A percentile compares a stretch with the other conserved stretches of the same genome.
Conservation (phyloP, 92 coral and sea anemone species). For the Meandrina meandrites region DNA sequence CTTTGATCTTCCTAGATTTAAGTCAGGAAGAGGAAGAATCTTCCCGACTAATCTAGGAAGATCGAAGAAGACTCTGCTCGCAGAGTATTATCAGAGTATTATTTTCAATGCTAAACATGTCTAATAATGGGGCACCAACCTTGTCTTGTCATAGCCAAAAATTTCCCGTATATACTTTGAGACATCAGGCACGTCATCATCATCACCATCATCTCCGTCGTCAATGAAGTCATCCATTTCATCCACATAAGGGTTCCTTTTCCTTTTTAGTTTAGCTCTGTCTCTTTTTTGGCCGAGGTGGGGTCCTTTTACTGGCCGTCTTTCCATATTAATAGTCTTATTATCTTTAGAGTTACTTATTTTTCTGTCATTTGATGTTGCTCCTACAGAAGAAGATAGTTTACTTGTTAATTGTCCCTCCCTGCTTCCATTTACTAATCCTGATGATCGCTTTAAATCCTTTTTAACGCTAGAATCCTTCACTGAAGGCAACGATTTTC, state of each 20-base stretch:
- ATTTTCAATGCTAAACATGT: no score
- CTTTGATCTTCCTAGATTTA: no score
- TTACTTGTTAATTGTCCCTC: background rate
- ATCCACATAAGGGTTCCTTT: constrained; percentile 30
- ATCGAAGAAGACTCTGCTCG: no score
- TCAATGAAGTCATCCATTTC: constrained; percentile 83
- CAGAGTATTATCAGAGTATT: no score
- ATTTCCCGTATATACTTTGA: constrained; percentile 87
- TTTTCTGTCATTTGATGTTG: background rate
- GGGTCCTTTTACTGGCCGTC: constrained; percentile 1
- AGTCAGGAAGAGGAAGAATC: no score
- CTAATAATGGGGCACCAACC: constrained; percentile 50
- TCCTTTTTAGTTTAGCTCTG: constrained; percentile 13
- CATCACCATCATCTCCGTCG: constrained; percentile 69
- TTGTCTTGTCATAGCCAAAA: constrained; percentile 92
- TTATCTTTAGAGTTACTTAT: background rate
- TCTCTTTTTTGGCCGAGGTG: background rate
- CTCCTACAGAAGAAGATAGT: background rate
- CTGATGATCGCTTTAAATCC: background rate
- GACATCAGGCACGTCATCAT: constrained; percentile 66
- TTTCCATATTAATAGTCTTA: background rate
- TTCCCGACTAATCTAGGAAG: no score
- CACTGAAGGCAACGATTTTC: background rate
- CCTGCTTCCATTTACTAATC: constrained; percentile 1
- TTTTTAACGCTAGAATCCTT: background rate